Conservation (phyloP, 2,797 vertebrate genomes). For the Telmatherina bonti region DNA sequence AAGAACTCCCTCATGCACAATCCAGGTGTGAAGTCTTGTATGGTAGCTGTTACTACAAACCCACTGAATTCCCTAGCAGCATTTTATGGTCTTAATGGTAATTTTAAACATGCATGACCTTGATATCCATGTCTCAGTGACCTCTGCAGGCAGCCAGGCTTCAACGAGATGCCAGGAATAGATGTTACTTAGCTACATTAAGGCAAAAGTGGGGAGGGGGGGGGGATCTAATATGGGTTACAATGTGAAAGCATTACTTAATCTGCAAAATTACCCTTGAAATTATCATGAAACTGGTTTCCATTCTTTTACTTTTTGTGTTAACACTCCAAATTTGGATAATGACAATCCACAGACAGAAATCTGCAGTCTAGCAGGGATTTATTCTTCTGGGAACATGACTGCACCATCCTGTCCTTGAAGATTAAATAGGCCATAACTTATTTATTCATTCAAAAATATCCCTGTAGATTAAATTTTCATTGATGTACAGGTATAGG, state of each 20-base stretch:
- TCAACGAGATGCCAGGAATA: constrained; percentile 38
- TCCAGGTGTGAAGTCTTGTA: neutral
- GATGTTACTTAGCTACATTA: constrained; percentile 7
- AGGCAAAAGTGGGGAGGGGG: constrained; percentile 4
- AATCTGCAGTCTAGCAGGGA: constrained; percentile 34
- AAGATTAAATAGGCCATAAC: constrained; percentile 64
- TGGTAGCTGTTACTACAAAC: neutral
- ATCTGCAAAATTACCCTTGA: neutral
- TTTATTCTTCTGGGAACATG: constrained; percentile 22
- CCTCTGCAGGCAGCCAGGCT: constrained; percentile 36
- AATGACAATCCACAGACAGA: constrained; percentile 2
- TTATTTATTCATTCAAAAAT: constrained; percentile 77
- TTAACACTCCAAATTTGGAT: neutral
- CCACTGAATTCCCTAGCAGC: neutral
- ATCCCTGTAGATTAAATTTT: constrained; percentile 63
- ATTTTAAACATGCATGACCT: constrained; percentile 3
- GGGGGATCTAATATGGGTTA: neutral
- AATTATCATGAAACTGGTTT: neutral
- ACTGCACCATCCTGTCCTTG: constrained; percentile 35
- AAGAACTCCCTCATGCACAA: neutral
- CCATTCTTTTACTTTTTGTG: neutral
- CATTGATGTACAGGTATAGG: constrained; percentile 41
- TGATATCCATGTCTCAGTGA: constrained; percentile 32
- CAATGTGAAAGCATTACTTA: neutral
- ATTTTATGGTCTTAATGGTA: neutral